phyloP scores from a whole-genome alignment of 1,140 invertebrate species.

The Megathymus violae region DNA sequence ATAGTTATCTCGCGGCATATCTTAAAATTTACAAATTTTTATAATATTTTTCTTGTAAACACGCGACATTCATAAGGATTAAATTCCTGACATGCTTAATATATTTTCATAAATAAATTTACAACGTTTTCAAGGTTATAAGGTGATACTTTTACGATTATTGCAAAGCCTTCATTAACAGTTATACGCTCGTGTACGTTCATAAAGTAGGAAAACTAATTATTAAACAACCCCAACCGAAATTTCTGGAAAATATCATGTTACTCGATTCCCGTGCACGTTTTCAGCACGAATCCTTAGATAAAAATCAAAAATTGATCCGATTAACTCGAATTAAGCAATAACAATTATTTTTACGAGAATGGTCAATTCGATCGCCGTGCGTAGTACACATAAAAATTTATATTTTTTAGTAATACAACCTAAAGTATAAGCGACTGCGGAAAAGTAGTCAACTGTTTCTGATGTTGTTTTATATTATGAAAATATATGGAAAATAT shows the following conservation, averaged over 20 bases:
- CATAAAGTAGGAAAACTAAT: slow-evolving; percentile 33
- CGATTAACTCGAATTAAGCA: slow-evolving; percentile 75
- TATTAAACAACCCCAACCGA: slow-evolving; percentile 14
- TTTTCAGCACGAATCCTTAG: slow-evolving; percentile 42
- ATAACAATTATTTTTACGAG: slow-evolving; percentile 75
- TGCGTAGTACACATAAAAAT: slow-evolving; percentile 70
- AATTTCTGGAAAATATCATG: slow-evolving; percentile 18
- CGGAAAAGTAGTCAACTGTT: slow-evolving; percentile 21
- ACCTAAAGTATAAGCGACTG: slow-evolving; percentile 33
- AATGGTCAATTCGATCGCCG: slow-evolving; percentile 61
- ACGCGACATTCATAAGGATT: background rate
- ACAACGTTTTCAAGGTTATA: slow-evolving; percentile 24
- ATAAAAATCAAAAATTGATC: slow-evolving; percentile 61
- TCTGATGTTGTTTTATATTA: background rate
- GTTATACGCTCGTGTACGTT: slow-evolving; percentile 27
- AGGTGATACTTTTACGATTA: slow-evolving; percentile 34
- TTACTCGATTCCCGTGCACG: slow-evolving; percentile 27
- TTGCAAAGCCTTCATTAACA: slow-evolving; percentile 30
- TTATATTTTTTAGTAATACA: slow-evolving; percentile 66
- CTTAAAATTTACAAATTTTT: no score
- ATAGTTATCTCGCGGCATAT: no score
- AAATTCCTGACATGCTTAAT: background rate
- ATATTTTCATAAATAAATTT: slow-evolving; percentile 28
- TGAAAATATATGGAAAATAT: no score
- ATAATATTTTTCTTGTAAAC: no score